phyloP scores from a whole-genome alignment of 37 sponge, comb jelly and placozoan genomes.

The Cladorhizidae sp. region DNA sequence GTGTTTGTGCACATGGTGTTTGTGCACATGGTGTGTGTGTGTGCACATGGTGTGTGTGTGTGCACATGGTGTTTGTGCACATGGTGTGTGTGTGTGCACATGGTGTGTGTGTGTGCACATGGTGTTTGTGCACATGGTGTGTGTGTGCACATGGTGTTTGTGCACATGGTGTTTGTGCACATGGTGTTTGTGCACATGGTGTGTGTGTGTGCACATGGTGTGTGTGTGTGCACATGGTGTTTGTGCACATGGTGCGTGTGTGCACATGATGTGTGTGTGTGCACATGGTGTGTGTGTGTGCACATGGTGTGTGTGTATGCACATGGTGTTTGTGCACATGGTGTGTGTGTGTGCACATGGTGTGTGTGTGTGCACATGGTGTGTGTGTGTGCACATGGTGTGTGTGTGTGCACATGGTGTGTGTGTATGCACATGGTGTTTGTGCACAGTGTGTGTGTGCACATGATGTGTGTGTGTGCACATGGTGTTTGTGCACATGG shows the following conservation, averaged over 20 bases:
- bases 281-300: not conserved
- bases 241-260: no score
- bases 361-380: slow-evolving; percentile 35
- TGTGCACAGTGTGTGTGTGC: no score
- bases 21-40: slow-evolving; percentile 7
- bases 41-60: not conserved
- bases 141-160: no score
- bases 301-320: not conserved
- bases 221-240: no score
- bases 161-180: not conserved
- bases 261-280: no score
- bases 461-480: not conserved
- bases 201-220: no score
- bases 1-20: no score
- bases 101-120: no score
- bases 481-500: not conserved
- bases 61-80: slow-evolving; percentile 29
- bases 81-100: slow-evolving; percentile 38
- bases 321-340: no score
- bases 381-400: slow-evolving; percentile 35
- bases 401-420: slow-evolving; percentile 8
- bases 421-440: slow-evolving; percentile 16
- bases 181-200: not conserved
- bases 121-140: slow-evolving; percentile 4
- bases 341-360: slow-evolving; percentile 28